Base-by-base conservation (phyloP, 1,140 invertebrate genomes). In the Eueides isabella region DNA sequence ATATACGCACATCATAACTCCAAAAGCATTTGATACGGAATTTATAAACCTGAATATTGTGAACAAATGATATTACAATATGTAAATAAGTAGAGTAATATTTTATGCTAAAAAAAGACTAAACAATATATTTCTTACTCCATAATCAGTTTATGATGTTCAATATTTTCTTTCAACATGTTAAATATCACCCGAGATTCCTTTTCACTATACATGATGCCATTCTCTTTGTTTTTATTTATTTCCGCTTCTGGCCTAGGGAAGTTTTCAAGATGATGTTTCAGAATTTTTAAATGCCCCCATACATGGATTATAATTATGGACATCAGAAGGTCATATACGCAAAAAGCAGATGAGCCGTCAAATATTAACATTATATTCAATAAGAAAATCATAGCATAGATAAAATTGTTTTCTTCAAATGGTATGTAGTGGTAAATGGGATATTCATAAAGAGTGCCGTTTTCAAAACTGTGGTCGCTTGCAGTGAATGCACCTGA, bases 251-350 rank as follows among this genome's bases (percentile, higher is more conserved):
- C 19, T 28, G 79, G 80, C 66, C 35, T 75, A 12, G 80, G 77
- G 29, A 84, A 84, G 7, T 71, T 66, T 9, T 78, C 73, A 2
- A 84, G 66, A 29, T 69, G 70, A 30, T 81, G 5, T 23, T 67
- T 48, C 1, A 84, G 28, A 33, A 82, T 81, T 44, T 82, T 81
- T 38, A 82, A 75, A 78, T 84, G 79, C 6, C 82, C 82, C 76
- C 76, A 81, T 38, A 82, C 19, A 28, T 82, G 76, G 1, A 84
- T 73, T 12, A 80, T 72, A 6, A 79, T 67, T 6, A 80, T 33
- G 4, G 64, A 76, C 5, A 82, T 62, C 6, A 79, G 68, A 0
- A 79, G 68, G 48, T 84, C 77, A 6, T 74, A 79, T 28, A 74
- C 67, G 30, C 77, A 78, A 28, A 82, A 75, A 31, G 66, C 48